Evolutionary conservation across 2,797 vertebrate genomes (phyloP).

Genomic region (Crax fasciolata): DNA sequence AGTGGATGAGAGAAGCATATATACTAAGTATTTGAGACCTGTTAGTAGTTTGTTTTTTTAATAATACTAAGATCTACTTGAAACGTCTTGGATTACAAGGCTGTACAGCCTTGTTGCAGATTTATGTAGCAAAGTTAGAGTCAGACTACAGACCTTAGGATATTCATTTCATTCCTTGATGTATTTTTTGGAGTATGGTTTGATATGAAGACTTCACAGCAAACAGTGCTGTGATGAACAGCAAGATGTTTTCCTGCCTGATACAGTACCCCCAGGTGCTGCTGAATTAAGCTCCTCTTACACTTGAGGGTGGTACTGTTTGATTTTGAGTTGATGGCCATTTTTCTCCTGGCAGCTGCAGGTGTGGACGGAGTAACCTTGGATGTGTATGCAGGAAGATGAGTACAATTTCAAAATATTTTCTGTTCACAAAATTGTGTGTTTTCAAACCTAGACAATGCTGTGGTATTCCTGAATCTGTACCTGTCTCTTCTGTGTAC

Average conservation of each 20-base stretch:
- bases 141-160: not conserved
- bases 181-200: not conserved
- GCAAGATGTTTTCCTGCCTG: not conserved
- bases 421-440: not conserved
- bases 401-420: conserved; percentile 19
- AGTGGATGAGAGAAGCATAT: not conserved
- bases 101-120: not conserved
- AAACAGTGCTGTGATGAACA: not conserved
- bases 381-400: accelerated
- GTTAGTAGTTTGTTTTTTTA: not conserved
- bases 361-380: not conserved
- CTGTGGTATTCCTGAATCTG: not conserved
- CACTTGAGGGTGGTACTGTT: not conserved
- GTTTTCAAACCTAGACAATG: not conserved
- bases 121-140: not conserved
- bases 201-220: not conserved
- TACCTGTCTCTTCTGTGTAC: not conserved
- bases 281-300: not conserved
- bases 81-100: not conserved
- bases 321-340: not conserved
- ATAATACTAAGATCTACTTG: not conserved
- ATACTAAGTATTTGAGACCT: not conserved
- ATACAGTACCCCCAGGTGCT: not conserved
- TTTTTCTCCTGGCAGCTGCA: not conserved
- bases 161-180: not conserved